Percentiles rank a stretch among this genome's conserved stretches.
phyloP scores from a whole-genome alignment of 2,888 invertebrate genomes.

The Phragmatobia fuliginosa region DNA sequence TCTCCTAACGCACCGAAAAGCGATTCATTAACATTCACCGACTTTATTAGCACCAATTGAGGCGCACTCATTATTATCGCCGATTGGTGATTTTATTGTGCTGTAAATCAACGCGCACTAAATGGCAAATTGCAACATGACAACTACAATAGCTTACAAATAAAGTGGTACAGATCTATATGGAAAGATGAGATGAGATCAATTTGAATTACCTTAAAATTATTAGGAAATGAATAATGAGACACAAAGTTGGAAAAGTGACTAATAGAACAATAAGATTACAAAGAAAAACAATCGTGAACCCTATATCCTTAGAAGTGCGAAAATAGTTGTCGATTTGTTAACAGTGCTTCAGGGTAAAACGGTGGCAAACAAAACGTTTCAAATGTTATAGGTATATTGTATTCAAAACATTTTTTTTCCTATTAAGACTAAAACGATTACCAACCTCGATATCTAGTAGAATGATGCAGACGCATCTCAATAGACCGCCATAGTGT shows the following conservation, averaged over 20 bases:
- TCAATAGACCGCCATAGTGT: too few relatives aligned
- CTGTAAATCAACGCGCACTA: constrained; percentile 44
- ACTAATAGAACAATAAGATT: too few relatives aligned
- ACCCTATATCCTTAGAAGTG: background rate
- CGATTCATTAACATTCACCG: constrained; percentile 85
- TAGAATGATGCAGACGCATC: too few relatives aligned
- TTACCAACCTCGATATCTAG: too few relatives aligned
- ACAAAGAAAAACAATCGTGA: too few relatives aligned
- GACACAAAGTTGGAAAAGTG: too few relatives aligned
- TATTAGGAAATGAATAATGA: background rate
- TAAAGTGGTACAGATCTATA: constrained; percentile 5
- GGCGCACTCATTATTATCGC: constrained; percentile 62
- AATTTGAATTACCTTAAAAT: constrained; percentile 7
- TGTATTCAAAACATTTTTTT: too few relatives aligned
- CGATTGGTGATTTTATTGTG: constrained; percentile 60
- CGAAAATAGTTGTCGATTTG: background rate
- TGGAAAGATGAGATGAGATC: background rate
- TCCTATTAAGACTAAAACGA: too few relatives aligned
- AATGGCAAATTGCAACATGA: constrained; percentile 34
- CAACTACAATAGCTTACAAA: constrained; percentile 24
- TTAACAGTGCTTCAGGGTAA: background rate
- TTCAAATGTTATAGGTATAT: background rate
- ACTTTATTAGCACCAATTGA: constrained; percentile 82
- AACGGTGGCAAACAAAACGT: background rate
- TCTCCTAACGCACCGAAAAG: constrained; percentile 76